These are phyloP conservation scores for Amblyraja radiata DNA, from an alignment of 2,797 vertebrate genomes.

Conservation along the genomic window DNA sequence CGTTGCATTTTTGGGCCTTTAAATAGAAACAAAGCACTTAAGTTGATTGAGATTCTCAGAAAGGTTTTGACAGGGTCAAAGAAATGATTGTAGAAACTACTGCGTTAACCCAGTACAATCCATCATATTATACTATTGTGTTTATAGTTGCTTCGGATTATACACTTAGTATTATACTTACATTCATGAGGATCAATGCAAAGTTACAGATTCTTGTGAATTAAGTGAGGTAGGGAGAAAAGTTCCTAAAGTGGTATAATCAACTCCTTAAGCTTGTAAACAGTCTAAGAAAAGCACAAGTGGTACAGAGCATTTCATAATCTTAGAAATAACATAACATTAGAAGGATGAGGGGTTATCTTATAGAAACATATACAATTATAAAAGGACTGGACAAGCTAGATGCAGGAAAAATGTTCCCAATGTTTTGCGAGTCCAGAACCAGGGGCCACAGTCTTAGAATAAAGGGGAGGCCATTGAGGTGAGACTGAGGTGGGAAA, in stretches of 20 bases:
- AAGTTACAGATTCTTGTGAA: not conserved
- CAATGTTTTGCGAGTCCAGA: no score
- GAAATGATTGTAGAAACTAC: not conserved
- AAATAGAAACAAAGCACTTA: not conserved
- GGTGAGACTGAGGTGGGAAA: no score
- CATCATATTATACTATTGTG: not conserved
- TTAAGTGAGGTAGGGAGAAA: not conserved
- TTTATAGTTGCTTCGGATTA: not conserved
- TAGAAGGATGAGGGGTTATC: no score
- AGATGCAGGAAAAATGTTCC: no score
- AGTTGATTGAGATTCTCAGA: slow-evolving; percentile 4
- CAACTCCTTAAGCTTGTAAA: not conserved
- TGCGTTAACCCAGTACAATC: not conserved
- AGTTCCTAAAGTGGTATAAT: not conserved
- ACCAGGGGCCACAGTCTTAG: no score
- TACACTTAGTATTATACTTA: not conserved
- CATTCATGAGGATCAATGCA: not conserved
- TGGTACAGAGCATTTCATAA: not conserved
- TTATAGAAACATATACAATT: no score
- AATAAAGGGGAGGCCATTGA: no score
- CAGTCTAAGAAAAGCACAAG: not conserved
- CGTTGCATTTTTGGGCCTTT: not conserved
- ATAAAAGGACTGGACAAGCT: no score
- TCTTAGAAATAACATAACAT: not conserved
- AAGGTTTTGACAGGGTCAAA: slow-evolving; percentile 1